Evolutionary conservation across 2,888 invertebrate genomes (phyloP), one percentile per base, ranked within the genome.

Genomic region (Aquatica leii): DNA sequence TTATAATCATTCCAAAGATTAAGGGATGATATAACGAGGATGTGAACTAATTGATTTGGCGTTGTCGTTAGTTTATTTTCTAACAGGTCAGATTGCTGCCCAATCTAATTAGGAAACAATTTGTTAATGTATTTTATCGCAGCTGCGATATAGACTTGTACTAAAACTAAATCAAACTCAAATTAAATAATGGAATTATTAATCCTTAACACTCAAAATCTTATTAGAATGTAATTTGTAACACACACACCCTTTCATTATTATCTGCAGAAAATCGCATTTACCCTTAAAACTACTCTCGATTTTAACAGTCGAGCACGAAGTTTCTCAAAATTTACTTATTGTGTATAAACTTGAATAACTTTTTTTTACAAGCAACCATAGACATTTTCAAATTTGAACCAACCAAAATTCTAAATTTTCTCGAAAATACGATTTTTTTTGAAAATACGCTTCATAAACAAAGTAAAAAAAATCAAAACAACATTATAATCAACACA

Each of bases 41-140:
- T 76, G 74, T 74, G 73, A 66, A 71, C 74, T 79, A 80, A 80
- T 80, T 80, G 78, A 79, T 76, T 76, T 56, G 74, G 74, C 72
- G 72, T 72, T 71, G 73, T 76, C 72, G 75, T 75, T 77, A 77
- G 76, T 74, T 65, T 75, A 74, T 75, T 76, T 74, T 74, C 75
- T 76, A 77, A 78, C 79, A 78, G 78, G 80, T 80, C 81, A 81
- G 81, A 82, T 81, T 80, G 81, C 80, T 80, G 80, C 79, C 80
- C 79, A 80, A 81, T 81, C 78, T 79, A 81, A 82, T 82, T 81
- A 81, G 80, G 76, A 80, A 75, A 81, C 82, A 82, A 82, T 82
- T 82, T 81, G 81, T 82, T 82, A 81, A 82, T 82, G 81, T 79
- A 79, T 81, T 81, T 80, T 81, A 81, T 81, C 80, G 75, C 74